Evolutionary conservation across 2,797 vertebrate genomes (phyloP).

Genomic region (Micrastur ruficollis): DNA sequence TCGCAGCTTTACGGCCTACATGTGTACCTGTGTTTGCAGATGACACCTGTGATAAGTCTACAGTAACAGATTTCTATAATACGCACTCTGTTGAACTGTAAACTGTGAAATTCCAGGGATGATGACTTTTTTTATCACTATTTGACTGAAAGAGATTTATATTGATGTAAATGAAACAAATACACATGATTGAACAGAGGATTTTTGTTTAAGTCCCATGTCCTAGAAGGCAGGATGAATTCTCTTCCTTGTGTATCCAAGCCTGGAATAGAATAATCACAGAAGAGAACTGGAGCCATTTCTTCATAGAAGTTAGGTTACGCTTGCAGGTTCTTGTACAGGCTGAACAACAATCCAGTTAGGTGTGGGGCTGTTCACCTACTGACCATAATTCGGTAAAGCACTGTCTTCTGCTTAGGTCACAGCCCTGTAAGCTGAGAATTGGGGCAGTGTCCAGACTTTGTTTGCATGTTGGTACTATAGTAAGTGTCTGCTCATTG

Average conservation of each 20-base stretch:
- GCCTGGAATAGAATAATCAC: background rate
- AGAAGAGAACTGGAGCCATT: background rate
- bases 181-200: background rate
- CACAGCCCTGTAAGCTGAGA: background rate
- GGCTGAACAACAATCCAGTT: background rate
- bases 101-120: background rate
- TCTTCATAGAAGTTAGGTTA: rapidly evolving
- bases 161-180: background rate
- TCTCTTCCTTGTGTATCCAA: background rate
- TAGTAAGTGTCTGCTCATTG: background rate
- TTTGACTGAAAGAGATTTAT: background rate
- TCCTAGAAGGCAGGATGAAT: background rate
- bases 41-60: background rate
- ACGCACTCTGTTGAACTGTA: background rate
- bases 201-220: background rate
- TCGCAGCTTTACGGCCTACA: background rate
- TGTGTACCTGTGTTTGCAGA: background rate
- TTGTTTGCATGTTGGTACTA: rapidly evolving
- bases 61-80: background rate
- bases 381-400: background rate
- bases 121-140: background rate
- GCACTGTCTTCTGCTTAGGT: background rate
- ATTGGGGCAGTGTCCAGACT: background rate
- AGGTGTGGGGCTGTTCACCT: background rate
- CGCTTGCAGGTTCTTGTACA: background rate